A percentile compares a stretch with the other conserved stretches of the same genome.
phyloP scores from a whole-genome alignment of 2,113 vertebrate genomes.

The Oreotrochilus melanogaster region DNA sequence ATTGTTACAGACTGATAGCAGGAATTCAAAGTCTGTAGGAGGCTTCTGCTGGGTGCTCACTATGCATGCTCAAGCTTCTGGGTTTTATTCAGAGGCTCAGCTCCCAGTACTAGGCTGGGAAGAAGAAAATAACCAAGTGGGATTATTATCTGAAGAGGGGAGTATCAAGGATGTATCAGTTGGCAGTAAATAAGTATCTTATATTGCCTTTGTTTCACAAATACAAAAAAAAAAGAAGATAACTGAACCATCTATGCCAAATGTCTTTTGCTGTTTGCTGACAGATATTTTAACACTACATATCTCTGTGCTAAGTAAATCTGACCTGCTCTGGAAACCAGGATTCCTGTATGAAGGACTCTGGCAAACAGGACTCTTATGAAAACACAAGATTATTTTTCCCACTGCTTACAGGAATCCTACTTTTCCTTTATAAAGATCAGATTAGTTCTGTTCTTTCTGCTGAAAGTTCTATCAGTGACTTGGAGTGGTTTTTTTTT shows the following conservation, averaged over 20 bases:
- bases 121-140: neutral
- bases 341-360: neutral
- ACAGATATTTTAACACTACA: neutral
- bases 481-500: neutral
- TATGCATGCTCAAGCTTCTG: neutral
- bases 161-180: neutral
- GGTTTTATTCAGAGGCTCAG: neutral
- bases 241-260: neutral
- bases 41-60: neutral
- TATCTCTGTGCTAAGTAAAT: neutral
- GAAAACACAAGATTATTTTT: neutral
- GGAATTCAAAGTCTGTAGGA: neutral
- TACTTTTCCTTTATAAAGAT: neutral
- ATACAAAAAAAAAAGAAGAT: neutral
- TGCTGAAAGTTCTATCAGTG: neutral
- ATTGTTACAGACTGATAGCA: neutral
- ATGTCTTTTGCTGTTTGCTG: neutral
- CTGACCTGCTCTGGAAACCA: neutral
- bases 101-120: neutral
- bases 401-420: neutral
- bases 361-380: neutral
- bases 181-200: neutral
- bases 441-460: neutral
- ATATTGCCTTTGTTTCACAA: neutral
- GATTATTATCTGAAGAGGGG: neutral